A percentile compares a stretch with the other conserved stretches of the same genome.
phyloP scores from a whole-genome alignment of 2,888 invertebrate genomes.

The Marronus borbonicus region DNA sequence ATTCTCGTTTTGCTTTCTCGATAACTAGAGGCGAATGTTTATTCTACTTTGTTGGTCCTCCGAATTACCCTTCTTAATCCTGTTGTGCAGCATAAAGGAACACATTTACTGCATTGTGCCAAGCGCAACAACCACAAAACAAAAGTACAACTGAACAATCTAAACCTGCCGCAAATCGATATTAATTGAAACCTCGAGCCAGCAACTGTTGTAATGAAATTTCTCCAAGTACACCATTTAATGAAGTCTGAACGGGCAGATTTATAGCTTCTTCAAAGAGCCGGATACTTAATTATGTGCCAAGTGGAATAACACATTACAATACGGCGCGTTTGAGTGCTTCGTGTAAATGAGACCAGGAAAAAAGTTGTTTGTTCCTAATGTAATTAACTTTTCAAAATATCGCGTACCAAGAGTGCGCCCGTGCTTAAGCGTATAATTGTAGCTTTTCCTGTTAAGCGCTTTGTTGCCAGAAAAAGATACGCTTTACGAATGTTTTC shows the following conservation, averaged over 20 bases:
- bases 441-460: slow-evolving; percentile 6
- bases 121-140: slow-evolving; percentile 38
- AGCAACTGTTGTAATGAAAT: slow-evolving; percentile 63
- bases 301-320: slow-evolving; percentile 53
- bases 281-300: slow-evolving; percentile 61
- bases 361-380: slow-evolving; percentile 51
- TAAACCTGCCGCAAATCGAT: slow-evolving; percentile 59
- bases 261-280: slow-evolving; percentile 53
- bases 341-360: slow-evolving; percentile 45
- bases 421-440: slow-evolving; percentile 1
- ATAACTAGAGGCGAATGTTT: background rate
- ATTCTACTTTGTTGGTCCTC: background rate
- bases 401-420: slow-evolving; percentile 8
- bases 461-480: background rate
- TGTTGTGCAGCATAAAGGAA: background rate
- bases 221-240: slow-evolving; percentile 58
- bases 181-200: slow-evolving; percentile 63
- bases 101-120: slow-evolving; percentile 28
- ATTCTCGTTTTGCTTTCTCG: background rate
- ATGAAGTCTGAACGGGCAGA: slow-evolving; percentile 50
- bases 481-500: slow-evolving; percentile 28
- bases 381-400: slow-evolving; percentile 59
- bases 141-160: slow-evolving; percentile 59
- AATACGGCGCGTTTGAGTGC: slow-evolving; percentile 52
- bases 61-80: slow-evolving; percentile 9